Evolutionary conservation across 2,888 invertebrate genomes (phyloP).

Genomic region (Dione juno): DNA sequence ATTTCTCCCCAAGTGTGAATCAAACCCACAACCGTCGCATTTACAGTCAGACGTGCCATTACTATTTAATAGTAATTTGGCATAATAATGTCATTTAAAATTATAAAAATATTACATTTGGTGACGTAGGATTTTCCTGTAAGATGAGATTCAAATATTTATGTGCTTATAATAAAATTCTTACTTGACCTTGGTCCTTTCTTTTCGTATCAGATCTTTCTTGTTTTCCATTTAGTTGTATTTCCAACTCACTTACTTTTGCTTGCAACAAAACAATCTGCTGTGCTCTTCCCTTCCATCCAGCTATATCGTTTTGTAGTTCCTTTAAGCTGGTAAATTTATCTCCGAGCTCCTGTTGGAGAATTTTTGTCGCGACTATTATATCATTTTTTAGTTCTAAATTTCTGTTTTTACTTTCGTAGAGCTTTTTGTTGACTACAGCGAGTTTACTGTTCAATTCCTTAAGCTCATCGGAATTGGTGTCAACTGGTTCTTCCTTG

Average conservation of each 20-base stretch:
- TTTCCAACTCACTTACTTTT: conserved; percentile 86
- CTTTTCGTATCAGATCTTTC: conserved; percentile 59
- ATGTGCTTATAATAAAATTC: not conserved
- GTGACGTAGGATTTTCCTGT: not conserved
- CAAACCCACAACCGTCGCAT: no score
- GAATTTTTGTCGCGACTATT: conserved; percentile 87
- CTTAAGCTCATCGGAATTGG: conserved; percentile 80
- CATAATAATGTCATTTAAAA: no score
- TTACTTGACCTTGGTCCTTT: conserved; percentile 67
- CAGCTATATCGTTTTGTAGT: conserved; percentile 81
- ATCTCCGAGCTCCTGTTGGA: conserved; percentile 90
- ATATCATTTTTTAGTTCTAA: conserved; percentile 88
- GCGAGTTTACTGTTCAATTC: conserved; percentile 85
- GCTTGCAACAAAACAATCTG: conserved; percentile 88
- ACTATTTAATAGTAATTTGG: no score
- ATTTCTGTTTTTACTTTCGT: conserved; percentile 87
- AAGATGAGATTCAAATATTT: no score
- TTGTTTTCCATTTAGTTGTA: conserved; percentile 80
- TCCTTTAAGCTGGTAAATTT: conserved; percentile 85
- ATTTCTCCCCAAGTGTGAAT: no score
- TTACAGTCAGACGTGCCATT: no score
- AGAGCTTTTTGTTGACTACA: conserved; percentile 84
- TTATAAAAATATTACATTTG: no score
- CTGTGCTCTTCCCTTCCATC: conserved; percentile 91
- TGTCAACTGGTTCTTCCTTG: conserved; percentile 74